These are phyloP conservation scores for Neosilurus mollespiculum DNA, from an alignment of 2,797 vertebrate genomes.

Conservation along the genomic window DNA sequence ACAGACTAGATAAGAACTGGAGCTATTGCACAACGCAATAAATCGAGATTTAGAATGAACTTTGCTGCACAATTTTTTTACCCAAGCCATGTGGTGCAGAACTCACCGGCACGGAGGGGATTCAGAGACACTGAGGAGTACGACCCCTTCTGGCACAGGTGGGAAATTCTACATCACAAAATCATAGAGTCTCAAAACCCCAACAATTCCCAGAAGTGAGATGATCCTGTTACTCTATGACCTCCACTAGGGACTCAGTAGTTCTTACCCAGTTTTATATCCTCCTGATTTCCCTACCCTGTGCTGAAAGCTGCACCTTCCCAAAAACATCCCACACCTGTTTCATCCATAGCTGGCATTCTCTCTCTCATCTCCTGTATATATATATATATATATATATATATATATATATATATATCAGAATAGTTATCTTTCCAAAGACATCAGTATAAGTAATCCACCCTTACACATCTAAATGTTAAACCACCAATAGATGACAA, in stretches of 20 bases:
- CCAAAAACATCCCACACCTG: neutral
- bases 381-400: too few relatives aligned
- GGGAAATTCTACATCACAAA: constrained; percentile 65
- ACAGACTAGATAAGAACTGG: constrained; percentile 38
- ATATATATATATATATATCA: neutral
- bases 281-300: constrained; percentile 1
- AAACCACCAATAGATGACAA: neutral
- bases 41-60: constrained; percentile 76
- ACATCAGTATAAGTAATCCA: neutral
- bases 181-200: neutral
- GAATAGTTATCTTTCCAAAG: neutral
- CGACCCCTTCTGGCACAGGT: constrained; percentile 96
- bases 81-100: constrained; percentile 77
- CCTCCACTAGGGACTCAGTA: constrained; percentile 8
- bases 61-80: constrained; percentile 89
- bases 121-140: constrained; percentile 78
- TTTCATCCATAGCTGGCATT: neutral
- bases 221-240: neutral
- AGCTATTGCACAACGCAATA: constrained; percentile 26
- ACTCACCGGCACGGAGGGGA: constrained; percentile 63
- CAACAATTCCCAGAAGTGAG: constrained; percentile 30
- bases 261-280: neutral
- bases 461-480: neutral
- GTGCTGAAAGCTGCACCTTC: neutral
- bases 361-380: neutral